Conservation (phyloP, 2,113 vertebrate species). For the Parus major region DNA sequence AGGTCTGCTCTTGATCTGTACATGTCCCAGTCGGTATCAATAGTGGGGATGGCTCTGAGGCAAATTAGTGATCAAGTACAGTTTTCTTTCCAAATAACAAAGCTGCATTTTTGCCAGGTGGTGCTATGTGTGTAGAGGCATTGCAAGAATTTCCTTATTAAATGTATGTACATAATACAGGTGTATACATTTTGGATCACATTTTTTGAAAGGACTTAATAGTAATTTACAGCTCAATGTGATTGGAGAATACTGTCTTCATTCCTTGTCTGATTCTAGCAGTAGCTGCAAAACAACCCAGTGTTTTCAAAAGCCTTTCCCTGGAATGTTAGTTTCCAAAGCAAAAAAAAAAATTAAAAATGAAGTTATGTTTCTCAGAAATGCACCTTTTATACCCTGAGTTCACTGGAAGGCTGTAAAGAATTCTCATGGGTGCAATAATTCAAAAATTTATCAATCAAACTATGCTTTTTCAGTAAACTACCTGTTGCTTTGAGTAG, state of each 20-base stretch:
- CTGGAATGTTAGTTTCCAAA: neutral
- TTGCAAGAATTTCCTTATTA: neutral
- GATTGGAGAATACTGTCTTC: neutral
- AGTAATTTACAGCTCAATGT: neutral
- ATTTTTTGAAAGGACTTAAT: neutral
- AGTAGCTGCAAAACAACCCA: neutral
- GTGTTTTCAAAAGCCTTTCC: neutral
- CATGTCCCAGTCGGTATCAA: rapidly evolving
- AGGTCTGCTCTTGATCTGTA: neutral
- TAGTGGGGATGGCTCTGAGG: neutral
- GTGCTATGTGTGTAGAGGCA: no score
- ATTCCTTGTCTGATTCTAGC: neutral
- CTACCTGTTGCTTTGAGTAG: neutral
- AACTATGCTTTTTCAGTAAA: neutral
- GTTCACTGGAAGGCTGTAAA: neutral
- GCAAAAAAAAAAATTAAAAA: neutral
- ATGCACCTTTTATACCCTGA: rapidly evolving
- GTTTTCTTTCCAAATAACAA: neutral
- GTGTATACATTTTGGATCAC: neutral
- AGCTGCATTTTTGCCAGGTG: neutral
- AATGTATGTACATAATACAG: neutral
- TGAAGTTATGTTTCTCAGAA: neutral
- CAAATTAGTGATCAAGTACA: neutral
- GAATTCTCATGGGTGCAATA: neutral
- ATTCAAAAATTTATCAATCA: neutral